A percentile compares a stretch with the other conserved stretches of the same genome.
Evolutionary conservation across 2,113 vertebrate genomes (phyloP).

Genomic region (Piaya cayana): DNA sequence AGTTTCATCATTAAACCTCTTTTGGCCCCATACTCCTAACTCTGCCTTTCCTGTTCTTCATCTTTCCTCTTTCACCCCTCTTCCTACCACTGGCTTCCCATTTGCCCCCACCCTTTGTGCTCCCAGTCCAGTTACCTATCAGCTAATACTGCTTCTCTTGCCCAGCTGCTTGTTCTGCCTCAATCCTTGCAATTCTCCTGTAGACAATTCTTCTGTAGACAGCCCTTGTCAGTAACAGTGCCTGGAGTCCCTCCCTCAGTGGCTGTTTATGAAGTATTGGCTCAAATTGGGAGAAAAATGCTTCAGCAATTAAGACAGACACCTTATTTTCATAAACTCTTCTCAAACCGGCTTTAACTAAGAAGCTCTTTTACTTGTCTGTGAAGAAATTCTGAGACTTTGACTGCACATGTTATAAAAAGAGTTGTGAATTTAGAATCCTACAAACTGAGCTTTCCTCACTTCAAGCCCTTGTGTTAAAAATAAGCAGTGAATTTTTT

Average conservation of each 20-base stretch:
- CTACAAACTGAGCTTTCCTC: background rate
- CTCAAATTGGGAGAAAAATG: background rate
- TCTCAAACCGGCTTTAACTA: background rate
- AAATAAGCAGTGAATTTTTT: conserved; percentile 14
- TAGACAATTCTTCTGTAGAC: background rate
- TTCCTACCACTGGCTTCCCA: background rate
- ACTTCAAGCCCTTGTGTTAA: conserved; percentile 4
- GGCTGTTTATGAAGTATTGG: background rate
- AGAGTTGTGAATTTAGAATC: background rate
- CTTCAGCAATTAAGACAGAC: background rate
- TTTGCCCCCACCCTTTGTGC: background rate
- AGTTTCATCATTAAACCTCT: background rate
- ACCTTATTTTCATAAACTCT: background rate
- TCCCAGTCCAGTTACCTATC: background rate
- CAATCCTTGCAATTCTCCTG: background rate
- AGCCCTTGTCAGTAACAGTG: background rate
- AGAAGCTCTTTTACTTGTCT: background rate
- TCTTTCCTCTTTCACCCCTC: background rate
- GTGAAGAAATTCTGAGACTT: background rate
- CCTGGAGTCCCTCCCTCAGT: background rate
- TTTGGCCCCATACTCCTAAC: background rate
- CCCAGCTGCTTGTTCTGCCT: background rate
- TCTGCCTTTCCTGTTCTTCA: background rate
- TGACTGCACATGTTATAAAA: background rate
- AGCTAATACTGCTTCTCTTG: background rate